Base-by-base conservation (phyloP, 2,888 invertebrate genomes). In the Acleris sparsana region DNA sequence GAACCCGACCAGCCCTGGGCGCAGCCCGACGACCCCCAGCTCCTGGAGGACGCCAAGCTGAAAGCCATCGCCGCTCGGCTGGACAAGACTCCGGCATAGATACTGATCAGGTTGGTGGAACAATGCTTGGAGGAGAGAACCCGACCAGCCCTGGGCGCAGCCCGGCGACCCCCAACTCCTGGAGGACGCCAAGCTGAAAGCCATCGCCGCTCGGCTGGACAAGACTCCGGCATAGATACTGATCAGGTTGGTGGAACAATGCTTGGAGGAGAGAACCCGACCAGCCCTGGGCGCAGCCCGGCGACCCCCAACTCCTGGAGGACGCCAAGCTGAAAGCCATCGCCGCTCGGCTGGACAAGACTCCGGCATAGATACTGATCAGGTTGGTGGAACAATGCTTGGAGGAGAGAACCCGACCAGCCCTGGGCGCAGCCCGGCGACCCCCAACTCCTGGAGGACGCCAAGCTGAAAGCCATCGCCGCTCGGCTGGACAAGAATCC, bases 181-280 rank as follows among this genome's bases (percentile, higher is more conserved):
- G 75, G 93, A 94, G 0, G 94, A 96, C 77, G 92, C 94, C 0
- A 88, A 91, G 71, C 86, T 97, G 2, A 87, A 93, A 69, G 83
- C 83, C 20, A 92, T 97, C 59, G 96, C 94, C 0, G 89, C 93
- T 1, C 95, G 95, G 74, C 94, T 96, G 76, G 90, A 89, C 0
- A 97, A 96, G 85, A 93, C 93, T 1, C 77, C 94, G 0, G 94
- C 96, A 0, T 97, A 97, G 84, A 93, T 97, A 2, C 91, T 96
- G 22, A 89, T 97, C 49, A 94, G 95, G 82, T 95, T 3, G 7
- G 7, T 29, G 7, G 29, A 7, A 29, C 29, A 7, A 7, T 29
- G 29, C 7, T 29, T 7, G 29, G 6, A 7, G 7, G 7, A 7
- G 9, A 29, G 29, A 25, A 0, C 96, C 96, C 0, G 95, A 96